Conservation (phyloP, 1,140 invertebrate species). For the Diuraphis noxia region DNA sequence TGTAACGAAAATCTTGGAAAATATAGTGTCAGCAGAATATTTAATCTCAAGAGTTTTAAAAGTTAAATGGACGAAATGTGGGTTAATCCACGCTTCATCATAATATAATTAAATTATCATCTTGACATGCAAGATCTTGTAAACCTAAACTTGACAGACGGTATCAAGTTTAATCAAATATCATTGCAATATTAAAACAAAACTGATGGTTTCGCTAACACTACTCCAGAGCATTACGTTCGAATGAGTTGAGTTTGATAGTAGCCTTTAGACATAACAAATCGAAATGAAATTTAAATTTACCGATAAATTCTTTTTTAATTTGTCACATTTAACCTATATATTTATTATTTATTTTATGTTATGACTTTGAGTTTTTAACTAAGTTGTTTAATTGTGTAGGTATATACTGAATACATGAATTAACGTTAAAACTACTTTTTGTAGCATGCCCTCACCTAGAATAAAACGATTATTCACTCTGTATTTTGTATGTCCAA, state of each 20-base stretch:
- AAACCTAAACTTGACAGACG: background rate
- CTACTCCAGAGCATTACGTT: background rate
- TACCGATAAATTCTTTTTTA: background rate
- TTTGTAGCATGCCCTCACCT: no score
- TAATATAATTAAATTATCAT: no score
- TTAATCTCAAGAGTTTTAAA: no score
- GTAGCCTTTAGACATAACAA: background rate
- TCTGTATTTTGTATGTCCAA: background rate
- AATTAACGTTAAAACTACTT: background rate
- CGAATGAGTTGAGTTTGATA: background rate
- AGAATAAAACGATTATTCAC: background rate
- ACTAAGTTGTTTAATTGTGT: no score
- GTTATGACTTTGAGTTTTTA: background rate
- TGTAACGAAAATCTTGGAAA: no score
- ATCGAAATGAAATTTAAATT: background rate
- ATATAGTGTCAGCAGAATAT: no score
- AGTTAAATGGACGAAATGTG: no score
- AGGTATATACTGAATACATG: background rate
- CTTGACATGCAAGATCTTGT: background rate
- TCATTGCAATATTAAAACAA: background rate
- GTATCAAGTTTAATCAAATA: background rate
- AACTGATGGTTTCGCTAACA: slow-evolving; percentile 28
- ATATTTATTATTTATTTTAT: background rate
- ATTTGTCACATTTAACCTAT: no score
- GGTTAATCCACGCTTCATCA: no score